Conservation (phyloP, 1,140 invertebrate species). For the Sarcophaga peregrina region DNA sequence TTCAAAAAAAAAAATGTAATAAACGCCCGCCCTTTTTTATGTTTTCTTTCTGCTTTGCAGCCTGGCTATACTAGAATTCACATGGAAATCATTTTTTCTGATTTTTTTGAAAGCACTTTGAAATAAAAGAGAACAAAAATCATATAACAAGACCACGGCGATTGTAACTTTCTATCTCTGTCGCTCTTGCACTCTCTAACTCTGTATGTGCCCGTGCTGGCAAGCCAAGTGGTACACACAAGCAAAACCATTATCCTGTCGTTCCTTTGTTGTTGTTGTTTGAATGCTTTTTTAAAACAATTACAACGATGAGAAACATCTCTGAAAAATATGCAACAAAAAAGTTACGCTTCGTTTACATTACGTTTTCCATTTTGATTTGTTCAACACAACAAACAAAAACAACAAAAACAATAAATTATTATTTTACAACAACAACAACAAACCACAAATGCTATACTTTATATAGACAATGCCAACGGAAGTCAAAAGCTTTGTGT, state of each 20-base stretch:
- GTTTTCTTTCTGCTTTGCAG: neutral
- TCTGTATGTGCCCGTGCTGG: neutral
- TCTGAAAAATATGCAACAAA: constrained; percentile 4
- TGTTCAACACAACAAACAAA: constrained; percentile 7
- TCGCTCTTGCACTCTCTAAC: no score
- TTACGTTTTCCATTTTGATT: neutral
- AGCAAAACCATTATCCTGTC: no score
- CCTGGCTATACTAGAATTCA: neutral
- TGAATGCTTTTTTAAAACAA: constrained; percentile 14
- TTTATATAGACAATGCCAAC: neutral
- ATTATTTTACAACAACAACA: no score
- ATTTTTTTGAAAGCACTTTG: neutral
- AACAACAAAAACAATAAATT: neutral
- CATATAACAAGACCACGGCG: neutral
- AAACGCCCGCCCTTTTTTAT: constrained; percentile 17
- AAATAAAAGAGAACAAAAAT: constrained; percentile 4
- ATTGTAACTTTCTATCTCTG: no score
- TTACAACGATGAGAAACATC: neutral
- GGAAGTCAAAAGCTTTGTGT: constrained; percentile 33
- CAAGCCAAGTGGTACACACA: no score
- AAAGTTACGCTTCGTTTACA: neutral
- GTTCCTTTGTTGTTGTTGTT: no score
- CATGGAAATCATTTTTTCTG: neutral
- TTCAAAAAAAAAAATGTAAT: neutral
- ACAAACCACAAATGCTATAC: neutral